phyloP scores from a whole-genome alignment of 35 echinoderm and acorn worm species.

The Ptychodera flava region DNA sequence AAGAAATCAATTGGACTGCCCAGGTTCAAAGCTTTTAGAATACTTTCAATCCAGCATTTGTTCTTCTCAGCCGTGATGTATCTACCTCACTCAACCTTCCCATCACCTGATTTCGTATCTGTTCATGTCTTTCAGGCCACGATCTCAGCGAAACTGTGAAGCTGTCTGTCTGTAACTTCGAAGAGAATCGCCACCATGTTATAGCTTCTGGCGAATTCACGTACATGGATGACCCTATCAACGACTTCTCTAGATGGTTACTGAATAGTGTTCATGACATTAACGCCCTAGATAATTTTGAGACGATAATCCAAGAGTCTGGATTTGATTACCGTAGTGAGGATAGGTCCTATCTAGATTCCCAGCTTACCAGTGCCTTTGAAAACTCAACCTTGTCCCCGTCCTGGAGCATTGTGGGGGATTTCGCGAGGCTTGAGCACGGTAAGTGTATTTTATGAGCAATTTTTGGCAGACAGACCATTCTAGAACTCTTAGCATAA shows the following conservation, averaged over 20 bases:
- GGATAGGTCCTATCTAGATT: constrained; percentile 72
- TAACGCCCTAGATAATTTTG: constrained; percentile 55
- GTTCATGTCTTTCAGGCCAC: constrained; percentile 8
- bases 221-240: neutral
- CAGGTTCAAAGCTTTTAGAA: too few relatives aligned
- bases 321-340: constrained; percentile 49
- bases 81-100: too few relatives aligned
- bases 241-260: constrained; percentile 1
- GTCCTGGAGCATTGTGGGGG: constrained; percentile 67
- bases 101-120: too few relatives aligned
- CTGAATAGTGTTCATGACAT: constrained; percentile 73
- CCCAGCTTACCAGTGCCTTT: constrained; percentile 63
- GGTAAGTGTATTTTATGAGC: constrained; percentile 48
- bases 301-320: neutral
- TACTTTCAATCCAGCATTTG: too few relatives aligned
- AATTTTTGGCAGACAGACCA: constrained; percentile 2
- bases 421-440: constrained; percentile 64
- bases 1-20: too few relatives aligned
- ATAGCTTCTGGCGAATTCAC: constrained; percentile 10
- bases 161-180: neutral
- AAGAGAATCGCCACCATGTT: neutral
- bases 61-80: too few relatives aligned
- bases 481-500: too few relatives aligned
- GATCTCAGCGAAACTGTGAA: constrained; percentile 3
- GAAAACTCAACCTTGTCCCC: constrained; percentile 60